Conservation (phyloP, 2,113 vertebrate species). For the Ameiurus melas region DNA sequence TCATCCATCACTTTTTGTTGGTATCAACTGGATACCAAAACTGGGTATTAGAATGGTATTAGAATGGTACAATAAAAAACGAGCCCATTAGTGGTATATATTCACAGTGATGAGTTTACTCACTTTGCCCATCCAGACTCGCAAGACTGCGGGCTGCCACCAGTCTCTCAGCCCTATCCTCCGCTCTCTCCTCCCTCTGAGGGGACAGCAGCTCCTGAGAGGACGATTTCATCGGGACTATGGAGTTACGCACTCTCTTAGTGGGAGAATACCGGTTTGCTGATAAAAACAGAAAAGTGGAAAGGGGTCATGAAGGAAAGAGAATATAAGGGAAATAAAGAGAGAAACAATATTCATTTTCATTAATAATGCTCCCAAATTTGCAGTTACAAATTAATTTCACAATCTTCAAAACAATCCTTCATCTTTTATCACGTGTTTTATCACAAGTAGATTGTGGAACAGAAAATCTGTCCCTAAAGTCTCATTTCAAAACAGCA, state of each 20-base stretch:
- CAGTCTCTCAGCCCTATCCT: conserved; percentile 78
- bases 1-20: too few relatives aligned
- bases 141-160: conserved; percentile 85
- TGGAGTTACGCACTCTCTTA: conserved; percentile 89
- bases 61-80: not conserved
- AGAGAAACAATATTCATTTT: not conserved
- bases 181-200: conserved; percentile 77
- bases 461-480: conserved; percentile 52
- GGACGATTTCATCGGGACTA: conserved; percentile 85
- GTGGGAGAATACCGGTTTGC: conserved; percentile 90
- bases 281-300: conserved; percentile 55
- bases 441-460: conserved; percentile 45
- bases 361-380: conserved; percentile 23
- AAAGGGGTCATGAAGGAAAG: not conserved
- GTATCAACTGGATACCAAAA: too few relatives aligned
- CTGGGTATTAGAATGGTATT: too few relatives aligned
- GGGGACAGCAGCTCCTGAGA: conserved; percentile 91
- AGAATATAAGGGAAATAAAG: not conserved
- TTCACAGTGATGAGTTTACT: not conserved
- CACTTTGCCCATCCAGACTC: conserved; percentile 96
- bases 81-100: not conserved
- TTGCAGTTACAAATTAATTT: conserved; percentile 44
- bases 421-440: conserved; percentile 6
- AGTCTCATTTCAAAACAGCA: not conserved
- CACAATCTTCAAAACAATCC: conserved; percentile 24